phyloP scores from a whole-genome alignment of 2,113 vertebrate genomes.

The Protomyctophum bolini region DNA sequence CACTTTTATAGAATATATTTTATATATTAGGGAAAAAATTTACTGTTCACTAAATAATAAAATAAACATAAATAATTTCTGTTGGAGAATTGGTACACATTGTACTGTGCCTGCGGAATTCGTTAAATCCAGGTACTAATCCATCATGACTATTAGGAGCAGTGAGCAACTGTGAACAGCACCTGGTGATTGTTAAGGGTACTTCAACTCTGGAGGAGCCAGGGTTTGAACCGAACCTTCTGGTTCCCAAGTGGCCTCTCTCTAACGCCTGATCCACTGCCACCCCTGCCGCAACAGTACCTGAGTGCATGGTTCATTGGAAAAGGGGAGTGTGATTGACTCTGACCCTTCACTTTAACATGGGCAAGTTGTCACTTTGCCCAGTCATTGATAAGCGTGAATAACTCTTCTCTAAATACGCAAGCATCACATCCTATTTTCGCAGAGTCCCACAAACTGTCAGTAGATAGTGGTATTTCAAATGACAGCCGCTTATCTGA shows the following conservation, averaged over 20 bases:
- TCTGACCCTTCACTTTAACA: conserved; percentile 55
- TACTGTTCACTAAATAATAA: too few relatives aligned
- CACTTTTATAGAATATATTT: too few relatives aligned
- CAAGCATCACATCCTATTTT: conserved; percentile 62
- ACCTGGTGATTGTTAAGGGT: too few relatives aligned
- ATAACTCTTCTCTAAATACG: conserved; percentile 49
- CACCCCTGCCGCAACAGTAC: not conserved
- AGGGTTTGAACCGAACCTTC: not conserved
- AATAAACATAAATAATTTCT: too few relatives aligned
- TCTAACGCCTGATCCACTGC: not conserved
- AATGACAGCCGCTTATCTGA: conserved; percentile 77
- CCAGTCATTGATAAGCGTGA: conserved; percentile 64
- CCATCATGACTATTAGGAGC: too few relatives aligned
- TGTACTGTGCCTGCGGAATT: too few relatives aligned
- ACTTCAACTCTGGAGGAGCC: too few relatives aligned
- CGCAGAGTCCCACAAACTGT: conserved; percentile 70
- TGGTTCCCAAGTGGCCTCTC: not conserved
- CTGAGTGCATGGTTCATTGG: not conserved
- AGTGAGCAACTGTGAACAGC: too few relatives aligned
- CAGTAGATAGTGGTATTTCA: conserved; percentile 71
- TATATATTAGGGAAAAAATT: too few relatives aligned
- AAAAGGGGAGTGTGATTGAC: conserved; percentile 51
- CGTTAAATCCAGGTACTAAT: too few relatives aligned
- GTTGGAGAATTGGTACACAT: too few relatives aligned
- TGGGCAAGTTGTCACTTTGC: conserved; percentile 56